Conservation (phyloP, 2,888 invertebrate genomes). For the Cataglyphis altisquamis region DNA sequence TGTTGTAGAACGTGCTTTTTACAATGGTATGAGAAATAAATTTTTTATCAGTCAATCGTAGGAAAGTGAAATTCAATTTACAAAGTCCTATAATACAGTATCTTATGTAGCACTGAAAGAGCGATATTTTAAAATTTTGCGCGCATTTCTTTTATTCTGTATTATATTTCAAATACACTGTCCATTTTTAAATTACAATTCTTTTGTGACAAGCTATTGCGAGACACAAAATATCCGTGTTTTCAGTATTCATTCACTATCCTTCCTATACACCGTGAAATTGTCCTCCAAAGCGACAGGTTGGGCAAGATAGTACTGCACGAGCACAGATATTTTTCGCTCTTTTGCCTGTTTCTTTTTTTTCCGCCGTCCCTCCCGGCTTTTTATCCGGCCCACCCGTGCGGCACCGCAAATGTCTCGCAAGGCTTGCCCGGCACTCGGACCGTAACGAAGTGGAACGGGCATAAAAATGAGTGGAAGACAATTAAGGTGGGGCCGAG, state of each 20-base stretch:
- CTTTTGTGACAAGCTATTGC: neutral
- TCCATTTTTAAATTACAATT: neutral
- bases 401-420: constrained; percentile 74
- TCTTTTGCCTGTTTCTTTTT: constrained; percentile 24
- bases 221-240: neutral
- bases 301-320: constrained; percentile 13
- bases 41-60: neutral
- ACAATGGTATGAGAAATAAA: neutral
- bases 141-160: neutral
- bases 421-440: constrained; percentile 69
- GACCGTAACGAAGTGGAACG: constrained; percentile 80
- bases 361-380: constrained; percentile 51
- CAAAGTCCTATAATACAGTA: neutral
- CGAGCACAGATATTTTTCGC: constrained; percentile 39
- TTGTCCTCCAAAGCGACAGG: constrained; percentile 25
- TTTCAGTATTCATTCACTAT: neutral
- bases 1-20: constrained; percentile 13
- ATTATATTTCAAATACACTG: neutral
- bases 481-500: constrained; percentile 76
- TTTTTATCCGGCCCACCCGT: constrained; percentile 74
- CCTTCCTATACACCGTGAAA: neutral
- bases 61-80: neutral
- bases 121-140: neutral
- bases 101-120: neutral
- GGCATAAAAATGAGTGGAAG: constrained; percentile 81